Percentiles rank a stretch among this genome's conserved stretches.
phyloP scores from a whole-genome alignment of 2,797 vertebrate genomes.

The Pyrocephalus nanus region DNA sequence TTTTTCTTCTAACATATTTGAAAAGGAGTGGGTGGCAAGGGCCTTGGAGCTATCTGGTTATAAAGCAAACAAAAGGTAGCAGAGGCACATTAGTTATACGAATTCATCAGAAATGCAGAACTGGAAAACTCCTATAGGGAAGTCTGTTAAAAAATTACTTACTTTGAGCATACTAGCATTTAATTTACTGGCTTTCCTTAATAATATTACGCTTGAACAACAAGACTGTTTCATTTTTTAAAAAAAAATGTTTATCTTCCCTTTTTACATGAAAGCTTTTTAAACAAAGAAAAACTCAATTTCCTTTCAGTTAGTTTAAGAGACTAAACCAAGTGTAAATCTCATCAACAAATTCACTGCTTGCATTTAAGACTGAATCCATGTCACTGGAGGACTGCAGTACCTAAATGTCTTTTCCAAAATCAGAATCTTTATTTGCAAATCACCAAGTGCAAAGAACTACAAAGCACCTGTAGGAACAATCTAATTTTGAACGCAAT shows the following conservation, averaged over 20 bases:
- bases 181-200: background rate
- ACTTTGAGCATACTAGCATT: background rate
- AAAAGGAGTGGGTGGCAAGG: background rate
- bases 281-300: background rate
- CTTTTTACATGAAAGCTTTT: background rate
- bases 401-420: background rate
- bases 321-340: background rate
- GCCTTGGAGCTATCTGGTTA: background rate
- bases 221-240: background rate
- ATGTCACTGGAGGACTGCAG: background rate
- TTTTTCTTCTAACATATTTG: background rate
- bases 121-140: background rate
- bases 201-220: background rate
- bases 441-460: background rate
- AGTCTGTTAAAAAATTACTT: background rate
- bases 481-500: background rate
- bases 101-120: background rate
- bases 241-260: background rate
- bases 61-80: background rate
- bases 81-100: background rate
- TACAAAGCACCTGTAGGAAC: background rate
- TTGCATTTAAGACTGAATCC: slow-evolving; percentile 9
- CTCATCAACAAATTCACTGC: slow-evolving; percentile 20
- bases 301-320: slow-evolving; percentile 8
- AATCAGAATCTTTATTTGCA: slow-evolving; percentile 27